Base-by-base conservation (phyloP, 2,888 invertebrate genomes). In the Acheta domesticus region DNA sequence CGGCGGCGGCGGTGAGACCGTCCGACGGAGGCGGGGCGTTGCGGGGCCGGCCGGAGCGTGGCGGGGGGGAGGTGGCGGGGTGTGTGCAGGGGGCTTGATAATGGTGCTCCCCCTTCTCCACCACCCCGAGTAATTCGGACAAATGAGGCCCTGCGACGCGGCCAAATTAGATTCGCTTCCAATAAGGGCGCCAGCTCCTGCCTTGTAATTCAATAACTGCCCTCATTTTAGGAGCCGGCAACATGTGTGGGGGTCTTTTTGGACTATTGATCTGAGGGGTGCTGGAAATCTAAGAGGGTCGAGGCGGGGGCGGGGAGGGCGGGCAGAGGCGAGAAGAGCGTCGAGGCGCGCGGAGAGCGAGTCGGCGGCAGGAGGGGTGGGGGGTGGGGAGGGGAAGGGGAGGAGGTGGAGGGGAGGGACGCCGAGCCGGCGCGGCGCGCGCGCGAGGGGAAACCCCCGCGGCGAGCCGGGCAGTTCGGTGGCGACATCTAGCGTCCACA, bases 141-240 rank as follows among this genome's bases (percentile, higher is more conserved):
- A 91, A 91, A 91, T 91, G 91, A 91, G 89, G 89, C 88, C 87
- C 87, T 88, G 88, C 89, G 88, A 88, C 80, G 82, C 88, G 89
- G 89, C 90, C 89, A 91, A 91, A 91, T 91, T 91, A 91, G 90
- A 90, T 91, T 90, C 88, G 87, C 81, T 81, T 82, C 82, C 82
- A 82, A 82, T 82, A 82, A 82, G 82, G 81, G 82, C 78, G 79
- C 82, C 79, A 78, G 81, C 82, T 80, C 78, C 80, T 79, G 82
- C 82, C 82, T 82, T 82, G 82, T 82, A 82, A 82, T 82, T 82
- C 82, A 82, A 82, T 82, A 82, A 82, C 82, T 82, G 81, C 82
- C 82, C 82, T 82, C 82, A 81, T 82, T 82, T 82, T 81, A 82
- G 82, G 80, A 82, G 81, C 81, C 81, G 81, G 82, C 79, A 82